Evolutionary conservation across 2,113 vertebrate species (phyloP).

Genomic region (Todiramphus chloris): DNA sequence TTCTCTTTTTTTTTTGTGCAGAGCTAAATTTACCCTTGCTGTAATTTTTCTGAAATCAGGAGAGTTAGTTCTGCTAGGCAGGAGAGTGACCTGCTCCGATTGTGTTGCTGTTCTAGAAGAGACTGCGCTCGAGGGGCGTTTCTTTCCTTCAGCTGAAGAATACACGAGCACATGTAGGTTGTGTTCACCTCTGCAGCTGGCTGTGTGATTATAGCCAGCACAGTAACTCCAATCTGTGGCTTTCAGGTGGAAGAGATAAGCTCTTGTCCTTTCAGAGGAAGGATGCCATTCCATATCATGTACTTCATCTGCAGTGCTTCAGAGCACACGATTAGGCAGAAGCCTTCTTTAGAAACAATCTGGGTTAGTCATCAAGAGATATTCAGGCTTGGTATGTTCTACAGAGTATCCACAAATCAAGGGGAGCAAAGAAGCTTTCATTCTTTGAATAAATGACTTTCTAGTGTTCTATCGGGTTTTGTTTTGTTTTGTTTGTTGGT

Average conservation of each 20-base stretch:
- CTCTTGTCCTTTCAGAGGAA: neutral
- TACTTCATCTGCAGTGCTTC: neutral
- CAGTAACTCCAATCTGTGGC: neutral
- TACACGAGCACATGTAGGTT: neutral
- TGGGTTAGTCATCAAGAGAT: neutral
- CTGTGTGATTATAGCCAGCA: neutral
- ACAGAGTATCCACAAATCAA: neutral
- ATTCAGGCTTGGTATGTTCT: neutral
- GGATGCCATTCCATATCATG: neutral
- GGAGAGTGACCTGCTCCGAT: neutral
- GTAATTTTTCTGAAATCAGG: conserved; percentile 9
- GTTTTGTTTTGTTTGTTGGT: too few relatives aligned
- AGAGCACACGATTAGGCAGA: neutral
- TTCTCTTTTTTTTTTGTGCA: conserved; percentile 13
- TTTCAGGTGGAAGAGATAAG: neutral
- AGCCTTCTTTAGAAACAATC: neutral
- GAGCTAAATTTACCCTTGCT: conserved; percentile 9
- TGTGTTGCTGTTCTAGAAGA: neutral
- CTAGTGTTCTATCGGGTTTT: neutral
- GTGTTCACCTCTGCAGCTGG: neutral
- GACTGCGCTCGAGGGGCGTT: neutral
- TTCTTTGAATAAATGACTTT: neutral
- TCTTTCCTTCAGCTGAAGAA: neutral
- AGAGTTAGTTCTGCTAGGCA: neutral
- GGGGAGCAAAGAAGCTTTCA: neutral